Conservation (phyloP, 2,888 invertebrate species). For the Pyrgus malvae region DNA sequence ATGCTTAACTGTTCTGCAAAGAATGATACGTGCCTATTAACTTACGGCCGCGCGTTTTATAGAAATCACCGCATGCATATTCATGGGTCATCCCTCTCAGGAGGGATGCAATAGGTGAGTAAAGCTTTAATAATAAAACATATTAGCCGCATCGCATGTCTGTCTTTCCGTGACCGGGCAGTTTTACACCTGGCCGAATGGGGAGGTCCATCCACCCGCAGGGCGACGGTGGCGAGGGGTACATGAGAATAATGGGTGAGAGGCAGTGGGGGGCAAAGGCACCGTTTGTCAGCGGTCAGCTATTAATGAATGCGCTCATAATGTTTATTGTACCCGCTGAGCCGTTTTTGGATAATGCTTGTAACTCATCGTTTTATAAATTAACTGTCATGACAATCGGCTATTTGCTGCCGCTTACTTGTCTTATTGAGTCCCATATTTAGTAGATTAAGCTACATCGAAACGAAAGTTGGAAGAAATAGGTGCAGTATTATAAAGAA, state of each 20-base stretch:
- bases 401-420: slow-evolving; percentile 16
- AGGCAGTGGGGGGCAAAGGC: slow-evolving; percentile 53
- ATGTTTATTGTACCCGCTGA: slow-evolving; percentile 76
- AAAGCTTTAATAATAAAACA: slow-evolving; percentile 77
- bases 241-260: slow-evolving; percentile 58
- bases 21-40: not conserved
- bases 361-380: slow-evolving; percentile 72
- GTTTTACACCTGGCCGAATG: slow-evolving; percentile 77
- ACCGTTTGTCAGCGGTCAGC: slow-evolving; percentile 77
- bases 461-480: no score
- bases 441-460: no score
- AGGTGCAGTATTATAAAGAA: no score
- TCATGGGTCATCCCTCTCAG: slow-evolving; percentile 66
- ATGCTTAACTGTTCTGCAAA: not conserved
- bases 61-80: slow-evolving; percentile 77
- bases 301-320: slow-evolving; percentile 77
- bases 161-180: slow-evolving; percentile 78
- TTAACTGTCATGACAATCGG: slow-evolving; percentile 51
- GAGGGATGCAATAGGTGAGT: slow-evolving; percentile 62
- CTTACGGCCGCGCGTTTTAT: slow-evolving; percentile 41
- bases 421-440: not conserved
- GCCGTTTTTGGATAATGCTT: slow-evolving; percentile 62
- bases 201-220: slow-evolving; percentile 43
- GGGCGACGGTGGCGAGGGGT: slow-evolving; percentile 50
- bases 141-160: slow-evolving; percentile 80